These are phyloP conservation scores for Drosophila nigritarsus DNA, from an alignment of 2,888 invertebrate species.

Conservation along the genomic window DNA sequence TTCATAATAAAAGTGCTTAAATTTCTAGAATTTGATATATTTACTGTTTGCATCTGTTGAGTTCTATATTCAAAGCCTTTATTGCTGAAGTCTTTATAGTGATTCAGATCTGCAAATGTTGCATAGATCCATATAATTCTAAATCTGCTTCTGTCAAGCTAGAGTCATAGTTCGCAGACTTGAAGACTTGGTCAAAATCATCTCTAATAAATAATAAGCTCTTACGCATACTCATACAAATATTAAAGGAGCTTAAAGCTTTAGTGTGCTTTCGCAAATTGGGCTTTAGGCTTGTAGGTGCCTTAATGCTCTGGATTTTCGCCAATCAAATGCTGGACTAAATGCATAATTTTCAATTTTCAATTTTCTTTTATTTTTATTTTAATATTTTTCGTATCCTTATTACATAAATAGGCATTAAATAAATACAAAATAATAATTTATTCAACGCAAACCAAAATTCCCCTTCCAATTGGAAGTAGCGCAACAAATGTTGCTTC, in stretches of 20 bases:
- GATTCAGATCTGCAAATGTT: no score
- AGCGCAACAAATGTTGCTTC: constrained; percentile 56
- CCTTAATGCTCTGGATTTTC: no score
- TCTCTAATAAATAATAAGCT: background rate
- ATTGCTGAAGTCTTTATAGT: no score
- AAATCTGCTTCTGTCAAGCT: background rate
- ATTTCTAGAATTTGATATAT: background rate
- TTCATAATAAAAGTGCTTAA: background rate
- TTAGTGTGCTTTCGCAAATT: background rate
- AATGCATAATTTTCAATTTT: no score
- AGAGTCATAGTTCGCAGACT: background rate
- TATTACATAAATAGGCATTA: background rate
- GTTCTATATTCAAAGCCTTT: background rate
- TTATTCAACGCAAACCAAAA: background rate
- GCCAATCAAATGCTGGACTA: no score
- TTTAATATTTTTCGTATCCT: background rate
- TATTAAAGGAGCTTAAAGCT: background rate
- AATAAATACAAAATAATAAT: background rate
- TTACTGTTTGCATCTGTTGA: background rate
- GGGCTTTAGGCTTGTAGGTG: background rate
- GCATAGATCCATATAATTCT: background rate
- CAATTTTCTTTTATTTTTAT: background rate
- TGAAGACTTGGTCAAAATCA: background rate
- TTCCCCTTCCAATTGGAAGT: background rate
- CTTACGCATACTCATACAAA: background rate